phyloP scores from a whole-genome alignment of 2,113 vertebrate species.

The Peromyscus leucopus region DNA sequence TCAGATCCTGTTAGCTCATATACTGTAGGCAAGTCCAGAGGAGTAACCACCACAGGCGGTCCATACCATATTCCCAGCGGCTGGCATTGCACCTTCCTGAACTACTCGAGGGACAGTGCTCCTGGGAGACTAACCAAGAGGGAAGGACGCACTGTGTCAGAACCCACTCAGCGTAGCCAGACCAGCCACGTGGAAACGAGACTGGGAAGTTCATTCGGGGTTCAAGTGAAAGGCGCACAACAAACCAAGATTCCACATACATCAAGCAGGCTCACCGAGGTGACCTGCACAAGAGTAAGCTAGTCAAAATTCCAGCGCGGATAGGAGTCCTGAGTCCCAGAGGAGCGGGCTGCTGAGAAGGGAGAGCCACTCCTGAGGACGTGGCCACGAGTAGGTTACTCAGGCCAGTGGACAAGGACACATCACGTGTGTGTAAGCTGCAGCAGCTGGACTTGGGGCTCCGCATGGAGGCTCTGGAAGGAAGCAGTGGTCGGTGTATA shows the following conservation, averaged over 20 bases:
- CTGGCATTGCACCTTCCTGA: background rate
- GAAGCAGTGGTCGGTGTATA: background rate
- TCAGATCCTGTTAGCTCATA: background rate
- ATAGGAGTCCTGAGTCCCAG: background rate
- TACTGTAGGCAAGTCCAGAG: background rate
- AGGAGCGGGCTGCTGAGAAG: background rate
- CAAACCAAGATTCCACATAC: background rate
- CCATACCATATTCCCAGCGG: background rate
- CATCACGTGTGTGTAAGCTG: background rate
- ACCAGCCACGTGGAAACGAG: background rate
- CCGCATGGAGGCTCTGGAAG: background rate
- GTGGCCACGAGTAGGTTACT: background rate
- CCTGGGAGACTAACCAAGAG: background rate
- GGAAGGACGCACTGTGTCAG: background rate
- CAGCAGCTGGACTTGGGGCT: background rate
- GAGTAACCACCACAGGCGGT: background rate
- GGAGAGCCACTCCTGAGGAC: background rate
- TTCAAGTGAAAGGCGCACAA: background rate
- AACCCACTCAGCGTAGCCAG: background rate
- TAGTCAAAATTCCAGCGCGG: background rate
- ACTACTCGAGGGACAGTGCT: background rate
- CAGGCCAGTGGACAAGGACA: background rate
- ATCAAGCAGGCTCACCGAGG: background rate
- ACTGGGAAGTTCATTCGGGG: background rate
- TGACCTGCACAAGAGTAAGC: background rate